These are phyloP conservation scores for Sebastes reedi DNA, from an alignment of 2,797 vertebrate genomes.

Conservation along the genomic window DNA sequence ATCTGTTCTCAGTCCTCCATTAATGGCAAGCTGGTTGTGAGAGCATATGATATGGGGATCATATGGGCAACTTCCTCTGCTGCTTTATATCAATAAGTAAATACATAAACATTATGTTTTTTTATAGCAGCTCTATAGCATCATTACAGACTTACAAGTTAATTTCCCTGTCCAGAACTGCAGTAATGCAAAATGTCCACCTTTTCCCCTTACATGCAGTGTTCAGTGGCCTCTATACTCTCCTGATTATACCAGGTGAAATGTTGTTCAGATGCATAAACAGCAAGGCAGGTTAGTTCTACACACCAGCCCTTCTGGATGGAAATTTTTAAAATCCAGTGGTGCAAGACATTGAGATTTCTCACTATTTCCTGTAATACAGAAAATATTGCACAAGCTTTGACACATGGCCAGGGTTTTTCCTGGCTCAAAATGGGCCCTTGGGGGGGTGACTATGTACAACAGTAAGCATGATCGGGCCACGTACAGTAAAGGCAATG, in stretches of 20 bases:
- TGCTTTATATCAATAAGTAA: background rate
- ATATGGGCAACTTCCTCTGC: background rate
- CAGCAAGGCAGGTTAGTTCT: background rate
- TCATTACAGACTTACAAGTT: background rate
- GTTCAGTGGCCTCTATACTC: background rate
- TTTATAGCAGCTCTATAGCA: background rate
- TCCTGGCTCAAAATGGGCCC: too few relatives aligned
- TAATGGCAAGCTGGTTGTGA: background rate
- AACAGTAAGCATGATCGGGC: too few relatives aligned
- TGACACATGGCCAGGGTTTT: background rate
- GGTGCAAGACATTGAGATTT: background rate
- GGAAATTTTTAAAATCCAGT: background rate
- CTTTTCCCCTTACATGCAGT: background rate
- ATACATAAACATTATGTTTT: background rate
- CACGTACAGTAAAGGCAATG: too few relatives aligned
- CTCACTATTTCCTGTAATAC: background rate
- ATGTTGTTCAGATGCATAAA: background rate
- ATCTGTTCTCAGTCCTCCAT: background rate
- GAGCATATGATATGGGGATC: background rate
- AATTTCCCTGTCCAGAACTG: background rate
- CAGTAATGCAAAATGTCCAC: background rate
- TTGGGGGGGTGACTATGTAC: too few relatives aligned
- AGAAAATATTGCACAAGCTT: background rate
- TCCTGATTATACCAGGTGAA: too few relatives aligned
- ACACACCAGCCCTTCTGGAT: background rate